These are phyloP conservation scores for Toxostoma redivivum DNA, from an alignment of 2,113 vertebrate species.

Conservation along the genomic window DNA sequence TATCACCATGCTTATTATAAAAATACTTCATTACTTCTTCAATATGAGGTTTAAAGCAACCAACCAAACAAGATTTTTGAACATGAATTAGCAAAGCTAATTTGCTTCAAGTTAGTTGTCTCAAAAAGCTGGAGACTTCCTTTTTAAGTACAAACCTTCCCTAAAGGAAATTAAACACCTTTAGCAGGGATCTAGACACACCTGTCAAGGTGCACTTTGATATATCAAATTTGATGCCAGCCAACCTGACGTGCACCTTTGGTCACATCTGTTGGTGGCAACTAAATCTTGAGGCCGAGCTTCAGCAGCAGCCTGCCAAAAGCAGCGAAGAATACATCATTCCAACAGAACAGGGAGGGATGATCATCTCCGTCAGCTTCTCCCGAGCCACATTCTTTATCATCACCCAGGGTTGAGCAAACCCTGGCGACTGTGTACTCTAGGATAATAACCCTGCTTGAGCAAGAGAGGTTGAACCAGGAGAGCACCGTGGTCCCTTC, in stretches of 20 bases:
- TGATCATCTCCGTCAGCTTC: fast-evolving
- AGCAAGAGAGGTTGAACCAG: not conserved
- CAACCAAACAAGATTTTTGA: not conserved
- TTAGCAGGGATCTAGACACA: not conserved
- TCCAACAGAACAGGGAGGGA: not conserved
- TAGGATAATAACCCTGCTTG: not conserved
- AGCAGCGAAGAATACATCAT: not conserved
- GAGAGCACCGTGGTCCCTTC: too few relatives aligned
- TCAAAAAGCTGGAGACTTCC: not conserved
- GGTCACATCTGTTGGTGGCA: not conserved
- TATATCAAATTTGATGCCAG: not conserved
- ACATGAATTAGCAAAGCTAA: not conserved
- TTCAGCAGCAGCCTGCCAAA: not conserved
- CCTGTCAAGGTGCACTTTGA: fast-evolving
- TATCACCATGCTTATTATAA: not conserved
- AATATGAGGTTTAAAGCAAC: not conserved
- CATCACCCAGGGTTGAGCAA: not conserved
- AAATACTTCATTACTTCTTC: not conserved
- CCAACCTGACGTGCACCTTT: fast-evolving
- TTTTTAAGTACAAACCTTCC: not conserved
- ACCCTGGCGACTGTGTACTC: fast-evolving
- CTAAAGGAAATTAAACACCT: not conserved
- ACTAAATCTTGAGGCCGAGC: not conserved
- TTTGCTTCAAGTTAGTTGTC: not conserved
- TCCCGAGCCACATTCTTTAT: not conserved